Conservation (phyloP, 2,888 invertebrate species). For the Onchidella celtica region DNA sequence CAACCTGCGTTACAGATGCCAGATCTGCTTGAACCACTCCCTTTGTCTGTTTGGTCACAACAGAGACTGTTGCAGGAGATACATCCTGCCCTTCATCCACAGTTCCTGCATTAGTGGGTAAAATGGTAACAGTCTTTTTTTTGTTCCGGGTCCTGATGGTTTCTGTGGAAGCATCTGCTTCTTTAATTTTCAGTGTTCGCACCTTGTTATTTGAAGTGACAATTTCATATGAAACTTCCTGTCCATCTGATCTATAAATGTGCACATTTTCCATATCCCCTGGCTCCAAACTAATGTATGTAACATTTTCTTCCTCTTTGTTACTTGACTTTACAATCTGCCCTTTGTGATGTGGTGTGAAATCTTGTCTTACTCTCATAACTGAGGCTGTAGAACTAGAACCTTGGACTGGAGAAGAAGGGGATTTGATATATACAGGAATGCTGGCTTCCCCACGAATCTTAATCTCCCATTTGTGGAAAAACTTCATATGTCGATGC, state of each 20-base stretch:
- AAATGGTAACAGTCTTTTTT: background rate
- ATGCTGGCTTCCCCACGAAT: constrained; percentile 47
- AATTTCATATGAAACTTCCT: constrained; percentile 23
- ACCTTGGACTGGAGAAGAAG: constrained; percentile 23
- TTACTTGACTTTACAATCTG: background rate
- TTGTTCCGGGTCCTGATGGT: background rate
- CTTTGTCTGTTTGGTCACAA: too few relatives aligned
- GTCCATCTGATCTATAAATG: constrained; percentile 28
- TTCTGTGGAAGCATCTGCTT: too few relatives aligned
- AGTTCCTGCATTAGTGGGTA: background rate
- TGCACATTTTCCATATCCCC: constrained; percentile 26
- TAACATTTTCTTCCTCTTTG: constrained; percentile 11
- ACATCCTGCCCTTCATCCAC: background rate
- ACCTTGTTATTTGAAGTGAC: constrained; percentile 11
- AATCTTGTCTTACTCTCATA: background rate
- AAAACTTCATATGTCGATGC: constrained; percentile 46
- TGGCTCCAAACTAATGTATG: constrained; percentile 20
- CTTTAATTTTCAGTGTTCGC: constrained; percentile 8
- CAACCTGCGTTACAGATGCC: background rate
- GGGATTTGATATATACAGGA: constrained; percentile 42
- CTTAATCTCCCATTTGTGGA: constrained; percentile 52
- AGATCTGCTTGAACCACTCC: too few relatives aligned
- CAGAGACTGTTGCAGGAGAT: too few relatives aligned
- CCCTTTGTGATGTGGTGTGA: background rate
- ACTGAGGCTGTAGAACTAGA: background rate